These are phyloP conservation scores for Drosophila seguyi DNA, from an alignment of 1,140 invertebrate genomes.

Conservation along the genomic window DNA sequence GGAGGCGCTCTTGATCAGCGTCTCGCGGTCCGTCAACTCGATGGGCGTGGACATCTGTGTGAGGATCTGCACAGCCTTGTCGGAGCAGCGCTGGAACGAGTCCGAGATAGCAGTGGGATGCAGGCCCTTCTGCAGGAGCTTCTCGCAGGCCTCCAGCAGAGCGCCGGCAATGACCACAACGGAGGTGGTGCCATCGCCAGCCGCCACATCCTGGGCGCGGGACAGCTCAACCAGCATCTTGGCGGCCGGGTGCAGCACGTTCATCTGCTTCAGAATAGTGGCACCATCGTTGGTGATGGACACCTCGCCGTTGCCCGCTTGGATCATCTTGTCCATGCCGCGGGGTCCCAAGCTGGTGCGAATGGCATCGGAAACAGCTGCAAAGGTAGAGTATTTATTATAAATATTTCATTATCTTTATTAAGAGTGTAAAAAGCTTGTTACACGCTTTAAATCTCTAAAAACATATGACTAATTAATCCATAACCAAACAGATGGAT, in stretches of 20 bases:
- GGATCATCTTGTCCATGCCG: conserved; percentile 99
- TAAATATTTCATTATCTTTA: not conserved
- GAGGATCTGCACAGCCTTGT: conserved; percentile 94
- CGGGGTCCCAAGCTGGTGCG: conserved; percentile 98
- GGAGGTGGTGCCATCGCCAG: conserved; percentile 99
- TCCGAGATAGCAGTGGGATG: conserved; percentile 99
- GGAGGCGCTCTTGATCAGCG: conserved; percentile 96
- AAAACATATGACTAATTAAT: conserved; percentile 10
- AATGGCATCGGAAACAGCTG: conserved; percentile 99
- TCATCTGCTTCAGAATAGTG: conserved; percentile 99
- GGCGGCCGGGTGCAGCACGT: conserved; percentile 98
- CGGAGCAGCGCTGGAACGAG: conserved; percentile 96
- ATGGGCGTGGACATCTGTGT: conserved; percentile 94
- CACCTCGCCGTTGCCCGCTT: conserved; percentile 98
- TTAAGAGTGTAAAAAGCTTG: not conserved
- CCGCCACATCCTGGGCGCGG: conserved; percentile 99
- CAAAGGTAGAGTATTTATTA: conserved; percentile 74
- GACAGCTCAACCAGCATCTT: conserved; percentile 99
- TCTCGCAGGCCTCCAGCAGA: conserved; percentile 96
- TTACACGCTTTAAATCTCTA: not conserved
- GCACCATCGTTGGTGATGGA: conserved; percentile 99
- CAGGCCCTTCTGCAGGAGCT: conserved; percentile 96
- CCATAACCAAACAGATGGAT: not conserved
- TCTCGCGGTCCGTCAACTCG: conserved; percentile 94
- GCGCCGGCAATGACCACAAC: conserved; percentile 98